Conservation (phyloP, 2,113 vertebrate genomes). For the Laticauda colubrina region DNA sequence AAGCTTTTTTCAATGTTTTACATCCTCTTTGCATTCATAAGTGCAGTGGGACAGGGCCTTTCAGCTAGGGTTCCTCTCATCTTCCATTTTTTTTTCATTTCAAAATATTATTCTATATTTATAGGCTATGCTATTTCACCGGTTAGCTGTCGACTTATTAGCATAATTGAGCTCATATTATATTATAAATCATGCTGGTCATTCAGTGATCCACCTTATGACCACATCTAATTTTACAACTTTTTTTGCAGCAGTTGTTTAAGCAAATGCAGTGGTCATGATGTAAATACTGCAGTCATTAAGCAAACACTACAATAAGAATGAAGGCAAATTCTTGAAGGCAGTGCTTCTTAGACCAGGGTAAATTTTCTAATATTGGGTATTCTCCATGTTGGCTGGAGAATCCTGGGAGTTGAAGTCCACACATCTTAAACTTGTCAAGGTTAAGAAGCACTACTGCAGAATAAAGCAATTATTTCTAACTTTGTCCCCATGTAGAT, state of each 20-base stretch:
- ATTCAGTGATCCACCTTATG: not conserved
- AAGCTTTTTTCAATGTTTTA: too few species aligned
- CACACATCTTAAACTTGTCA: not conserved
- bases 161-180: not conserved
- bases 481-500: not conserved
- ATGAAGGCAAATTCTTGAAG: not conserved
- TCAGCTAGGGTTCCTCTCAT: not conserved
- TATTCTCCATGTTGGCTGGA: not conserved
- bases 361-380: not conserved
- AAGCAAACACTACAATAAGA: not conserved
- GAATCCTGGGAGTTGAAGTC: not conserved
- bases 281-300: not conserved
- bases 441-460: too few species aligned
- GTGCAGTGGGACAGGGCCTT: too few species aligned
- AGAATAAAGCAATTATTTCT: not conserved
- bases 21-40: too few species aligned
- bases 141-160: not conserved
- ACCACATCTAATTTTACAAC: not conserved
- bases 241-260: not conserved
- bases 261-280: not conserved
- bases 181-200: not conserved
- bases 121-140: not conserved
- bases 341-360: not conserved
- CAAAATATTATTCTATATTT: not conserved
- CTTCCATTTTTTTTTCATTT: not conserved